Evolutionary conservation across 2,113 vertebrate genomes (phyloP).

Genomic region (Phalacrocorax brasilianus): DNA sequence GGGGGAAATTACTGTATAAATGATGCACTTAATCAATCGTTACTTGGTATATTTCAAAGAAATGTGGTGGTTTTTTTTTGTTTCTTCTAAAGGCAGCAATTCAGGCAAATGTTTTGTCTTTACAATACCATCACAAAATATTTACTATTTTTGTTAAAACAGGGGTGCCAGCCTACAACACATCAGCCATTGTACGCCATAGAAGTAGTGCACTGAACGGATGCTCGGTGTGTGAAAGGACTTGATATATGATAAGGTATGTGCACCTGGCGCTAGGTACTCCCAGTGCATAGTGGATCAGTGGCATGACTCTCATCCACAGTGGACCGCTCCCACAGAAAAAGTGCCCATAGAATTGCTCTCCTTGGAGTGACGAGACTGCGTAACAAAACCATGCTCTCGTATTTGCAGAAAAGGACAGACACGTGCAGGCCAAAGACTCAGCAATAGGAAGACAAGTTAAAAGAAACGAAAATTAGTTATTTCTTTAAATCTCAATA

Average conservation of each 20-base stretch:
- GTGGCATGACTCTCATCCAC: background rate
- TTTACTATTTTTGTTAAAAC: background rate
- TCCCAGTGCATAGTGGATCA: rapidly evolving
- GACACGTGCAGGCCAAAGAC: background rate
- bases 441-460: background rate
- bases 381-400: background rate
- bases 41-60: background rate
- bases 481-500: background rate
- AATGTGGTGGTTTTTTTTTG: background rate
- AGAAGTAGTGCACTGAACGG: rapidly evolving
- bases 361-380: background rate
- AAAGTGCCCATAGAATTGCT: background rate
- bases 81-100: background rate
- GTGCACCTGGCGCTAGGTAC: background rate
- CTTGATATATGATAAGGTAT: rapidly evolving
- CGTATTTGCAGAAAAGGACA: background rate
- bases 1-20: background rate
- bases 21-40: background rate
- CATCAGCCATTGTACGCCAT: no score
- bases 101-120: background rate
- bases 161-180: background rate
- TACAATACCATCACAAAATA: background rate
- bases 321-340: background rate
- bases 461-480: background rate
- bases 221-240: background rate